These are phyloP conservation scores for Lophius americanus DNA, from an alignment of 2,797 vertebrate genomes.

Conservation along the genomic window DNA sequence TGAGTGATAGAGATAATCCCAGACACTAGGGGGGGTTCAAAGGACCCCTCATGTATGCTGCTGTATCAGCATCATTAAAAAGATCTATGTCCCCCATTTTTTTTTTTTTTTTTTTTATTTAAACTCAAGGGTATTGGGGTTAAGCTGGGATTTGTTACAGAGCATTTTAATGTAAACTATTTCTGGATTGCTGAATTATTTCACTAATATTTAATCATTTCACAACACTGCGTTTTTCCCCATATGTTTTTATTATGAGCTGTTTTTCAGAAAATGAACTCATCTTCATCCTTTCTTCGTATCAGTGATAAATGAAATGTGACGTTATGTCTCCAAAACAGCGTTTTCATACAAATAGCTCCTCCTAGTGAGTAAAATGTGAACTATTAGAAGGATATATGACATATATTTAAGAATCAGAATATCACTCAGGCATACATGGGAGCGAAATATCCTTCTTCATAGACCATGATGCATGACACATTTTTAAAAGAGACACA, in stretches of 20 bases:
- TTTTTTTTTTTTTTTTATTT: slow-evolving; percentile 57
- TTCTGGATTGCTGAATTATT: slow-evolving; percentile 40
- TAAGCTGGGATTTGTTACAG: slow-evolving; percentile 67
- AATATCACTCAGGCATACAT: too few species aligned
- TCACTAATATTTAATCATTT: not conserved
- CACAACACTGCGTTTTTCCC: not conserved
- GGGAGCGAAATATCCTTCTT: too few species aligned
- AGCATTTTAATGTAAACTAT: slow-evolving; percentile 7
- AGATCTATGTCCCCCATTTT: slow-evolving; percentile 39
- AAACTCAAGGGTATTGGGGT: slow-evolving; percentile 61
- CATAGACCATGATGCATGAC: too few species aligned
- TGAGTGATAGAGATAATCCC: slow-evolving; percentile 64
- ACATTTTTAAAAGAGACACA: too few species aligned
- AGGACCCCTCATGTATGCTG: slow-evolving; percentile 50
- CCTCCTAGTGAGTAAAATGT: too few species aligned
- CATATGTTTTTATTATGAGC: not conserved
- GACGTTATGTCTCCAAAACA: too few species aligned
- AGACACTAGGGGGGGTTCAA: slow-evolving; percentile 55
- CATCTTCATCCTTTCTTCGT: too few species aligned
- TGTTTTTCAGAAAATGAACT: not conserved
- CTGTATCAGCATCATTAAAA: slow-evolving; percentile 34
- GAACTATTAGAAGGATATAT: too few species aligned
- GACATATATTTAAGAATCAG: too few species aligned
- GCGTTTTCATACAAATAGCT: too few species aligned
- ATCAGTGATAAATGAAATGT: too few species aligned